phyloP scores from a whole-genome alignment of 2,888 invertebrate species.

The Idaea aversata region DNA sequence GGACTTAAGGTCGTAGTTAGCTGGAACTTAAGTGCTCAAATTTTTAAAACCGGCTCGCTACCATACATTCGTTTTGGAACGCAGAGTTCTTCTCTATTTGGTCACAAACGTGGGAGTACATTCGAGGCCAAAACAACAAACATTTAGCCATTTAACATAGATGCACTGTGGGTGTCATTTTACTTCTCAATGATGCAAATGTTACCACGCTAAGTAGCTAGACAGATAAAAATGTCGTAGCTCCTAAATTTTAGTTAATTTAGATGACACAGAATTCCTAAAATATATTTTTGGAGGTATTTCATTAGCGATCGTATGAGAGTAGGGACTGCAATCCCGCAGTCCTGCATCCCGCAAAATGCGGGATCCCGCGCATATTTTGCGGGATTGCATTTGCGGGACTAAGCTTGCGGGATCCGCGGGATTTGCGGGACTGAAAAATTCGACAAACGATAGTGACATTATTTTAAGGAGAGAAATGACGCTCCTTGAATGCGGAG shows the following conservation, averaged over 20 bases:
- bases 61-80: slow-evolving; percentile 18
- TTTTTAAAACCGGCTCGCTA: slow-evolving; percentile 14
- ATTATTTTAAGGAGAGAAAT: too few relatives aligned
- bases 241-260: neutral
- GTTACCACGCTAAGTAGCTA: slow-evolving; percentile 22
- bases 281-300: neutral
- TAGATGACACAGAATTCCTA: neutral
- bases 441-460: too few relatives aligned
- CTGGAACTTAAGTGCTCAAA: slow-evolving; percentile 9
- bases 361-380: too few relatives aligned
- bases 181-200: slow-evolving; percentile 3
- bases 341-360: too few relatives aligned
- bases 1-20: neutral
- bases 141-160: slow-evolving; percentile 25
- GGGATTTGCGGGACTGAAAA: too few relatives aligned
- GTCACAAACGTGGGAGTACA: slow-evolving; percentile 58
- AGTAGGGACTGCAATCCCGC: too few relatives aligned
- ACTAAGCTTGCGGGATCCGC: too few relatives aligned
- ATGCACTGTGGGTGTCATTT: slow-evolving; percentile 20
- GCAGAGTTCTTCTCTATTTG: slow-evolving; percentile 38
- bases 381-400: too few relatives aligned
- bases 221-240: slow-evolving; percentile 8
- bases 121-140: slow-evolving; percentile 60
- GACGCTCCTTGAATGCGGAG: too few relatives aligned
- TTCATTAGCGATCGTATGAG: neutral